phyloP scores from a whole-genome alignment of 2,888 invertebrate species.

The Callyntrura guangdongensis region DNA sequence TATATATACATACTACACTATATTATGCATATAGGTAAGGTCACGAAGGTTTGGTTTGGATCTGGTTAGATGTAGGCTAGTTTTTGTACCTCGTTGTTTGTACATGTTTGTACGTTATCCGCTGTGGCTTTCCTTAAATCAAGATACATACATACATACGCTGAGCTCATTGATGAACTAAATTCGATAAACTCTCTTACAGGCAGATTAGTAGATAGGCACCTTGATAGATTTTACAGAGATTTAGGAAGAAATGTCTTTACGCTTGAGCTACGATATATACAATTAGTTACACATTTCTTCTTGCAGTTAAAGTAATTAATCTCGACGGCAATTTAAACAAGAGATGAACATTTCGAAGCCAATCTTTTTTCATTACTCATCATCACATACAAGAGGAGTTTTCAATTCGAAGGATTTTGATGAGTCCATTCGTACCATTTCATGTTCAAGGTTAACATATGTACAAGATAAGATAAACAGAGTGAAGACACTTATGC shows the following conservation, averaged over 20 bases:
- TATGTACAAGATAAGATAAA: constrained; percentile 37
- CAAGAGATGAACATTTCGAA: background rate
- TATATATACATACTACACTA: background rate
- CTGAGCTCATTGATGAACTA: no score
- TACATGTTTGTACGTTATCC: no score
- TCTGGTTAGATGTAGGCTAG: no score
- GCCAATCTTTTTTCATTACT: background rate
- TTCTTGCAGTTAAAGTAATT: background rate
- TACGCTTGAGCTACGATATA: no score
- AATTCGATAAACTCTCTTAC: no score
- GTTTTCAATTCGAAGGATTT: background rate
- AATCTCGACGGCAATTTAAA: background rate
- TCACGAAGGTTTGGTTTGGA: no score
- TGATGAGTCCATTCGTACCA: background rate
- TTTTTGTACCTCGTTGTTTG: no score
- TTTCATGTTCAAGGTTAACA: constrained; percentile 40
- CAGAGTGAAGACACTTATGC: background rate
- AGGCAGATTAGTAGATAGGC: no score
- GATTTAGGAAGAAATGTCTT: no score
- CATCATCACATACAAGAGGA: background rate
- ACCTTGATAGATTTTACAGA: no score
- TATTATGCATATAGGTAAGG: background rate
- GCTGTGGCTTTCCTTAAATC: no score
- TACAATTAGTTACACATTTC: background rate
- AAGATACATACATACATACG: no score